Evolutionary conservation across 1,140 invertebrate genomes (phyloP), one percentile per base, ranked within the genome.

Genomic region (Philopotamus ludificatus): DNA sequence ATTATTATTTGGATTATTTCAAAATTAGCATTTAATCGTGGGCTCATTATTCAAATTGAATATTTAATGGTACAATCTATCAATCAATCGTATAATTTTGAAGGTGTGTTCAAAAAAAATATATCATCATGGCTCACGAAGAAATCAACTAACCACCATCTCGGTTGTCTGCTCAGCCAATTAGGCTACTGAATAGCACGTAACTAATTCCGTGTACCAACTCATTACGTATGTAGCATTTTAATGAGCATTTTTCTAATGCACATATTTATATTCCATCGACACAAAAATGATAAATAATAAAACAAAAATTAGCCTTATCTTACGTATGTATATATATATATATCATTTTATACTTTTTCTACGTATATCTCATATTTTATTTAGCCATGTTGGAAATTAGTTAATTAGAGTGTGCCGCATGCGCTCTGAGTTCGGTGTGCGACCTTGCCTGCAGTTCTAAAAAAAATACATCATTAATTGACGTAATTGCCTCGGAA

Each of bases 401-500:
- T 3, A 47, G 10, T 47, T 47, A 47, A 15, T 47, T 16, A 47
- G 15, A 20, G 28, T 34, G 28, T 34, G 12, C 28, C 28, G 28
- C 28, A 34, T n/a, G 28, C 4, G 28, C 28, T 34, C 12, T 12
- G 28, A 7, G 39, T 57, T 20, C 28, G 3, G 26, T n/a, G 22
- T 26, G 10, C 26, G 51, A 25, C 51, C 51, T 54, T 54, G 22
- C 51, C 18, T 26, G 15, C 12, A 1, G 44, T 44, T 44, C 2
- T 15, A 26, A 34, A 60, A 60, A 60, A 60, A 47, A 65, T 61
- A 65, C 54, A 54, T 69, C 67, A 69, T 65, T 65, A 69, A 69
- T 69, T 69, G 67, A 65, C 58, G 59, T 63, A 65, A 68, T 68
- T 65, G 62, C 57, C 62, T 65, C 67, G 45, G 58, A 63, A 58